Evolutionary conservation across 1,140 invertebrate genomes (phyloP).

Genomic region (Drosophila nannoptera): DNA sequence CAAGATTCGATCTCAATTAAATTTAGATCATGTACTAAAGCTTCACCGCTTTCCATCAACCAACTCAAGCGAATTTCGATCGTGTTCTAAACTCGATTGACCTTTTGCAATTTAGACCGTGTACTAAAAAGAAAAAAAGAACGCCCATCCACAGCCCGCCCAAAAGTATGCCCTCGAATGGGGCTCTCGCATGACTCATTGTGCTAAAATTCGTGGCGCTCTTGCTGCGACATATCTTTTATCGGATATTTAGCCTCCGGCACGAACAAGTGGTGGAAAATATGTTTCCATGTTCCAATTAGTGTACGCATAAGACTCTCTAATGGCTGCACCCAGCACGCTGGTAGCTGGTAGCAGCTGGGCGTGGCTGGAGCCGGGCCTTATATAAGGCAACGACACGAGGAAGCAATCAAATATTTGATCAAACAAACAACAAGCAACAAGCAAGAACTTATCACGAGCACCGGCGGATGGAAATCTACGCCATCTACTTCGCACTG

Average conservation of each 20-base stretch:
- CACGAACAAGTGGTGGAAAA: constrained; percentile 25
- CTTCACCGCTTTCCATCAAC: too few relatives aligned
- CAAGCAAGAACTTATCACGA: background rate
- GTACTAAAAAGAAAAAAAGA: too few relatives aligned
- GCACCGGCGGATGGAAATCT: constrained; percentile 25
- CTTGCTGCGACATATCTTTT: constrained; percentile 12
- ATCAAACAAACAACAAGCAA: background rate
- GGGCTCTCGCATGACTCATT: constrained; percentile 1
- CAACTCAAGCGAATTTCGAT: too few relatives aligned
- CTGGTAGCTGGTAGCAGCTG: background rate
- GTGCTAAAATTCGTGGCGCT: background rate
- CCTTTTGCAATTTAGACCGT: too few relatives aligned
- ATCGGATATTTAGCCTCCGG: constrained; percentile 12
- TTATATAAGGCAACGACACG: constrained; percentile 20
- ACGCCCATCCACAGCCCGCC: too few relatives aligned
- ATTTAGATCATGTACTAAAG: too few relatives aligned
- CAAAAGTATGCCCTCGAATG: constrained; percentile 28
- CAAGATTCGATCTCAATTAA: too few relatives aligned
- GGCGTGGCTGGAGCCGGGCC: constrained; percentile 19
- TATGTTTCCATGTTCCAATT: constrained; percentile 50
- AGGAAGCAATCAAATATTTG: constrained; percentile 9
- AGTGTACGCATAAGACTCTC: constrained; percentile 24
- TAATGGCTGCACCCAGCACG: constrained; percentile 35
- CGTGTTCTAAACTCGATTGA: too few relatives aligned
- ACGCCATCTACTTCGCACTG: constrained; percentile 30